Base-by-base conservation (phyloP, 92 coral and sea anemone species). In the Desmophyllum pertusum region DNA sequence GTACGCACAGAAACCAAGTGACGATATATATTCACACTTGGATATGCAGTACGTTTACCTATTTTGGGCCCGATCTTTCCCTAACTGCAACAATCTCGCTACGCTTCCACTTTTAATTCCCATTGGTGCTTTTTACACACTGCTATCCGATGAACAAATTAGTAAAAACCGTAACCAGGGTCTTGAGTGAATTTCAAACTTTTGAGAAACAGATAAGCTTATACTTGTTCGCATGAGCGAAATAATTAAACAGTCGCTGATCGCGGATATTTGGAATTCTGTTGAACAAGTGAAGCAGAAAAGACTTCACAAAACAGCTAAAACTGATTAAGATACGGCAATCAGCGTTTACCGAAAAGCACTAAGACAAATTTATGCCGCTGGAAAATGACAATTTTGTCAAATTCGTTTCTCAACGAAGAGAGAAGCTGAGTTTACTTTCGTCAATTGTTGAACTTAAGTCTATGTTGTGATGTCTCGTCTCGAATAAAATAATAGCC, bases 241-340 rank as follows among this genome's bases (percentile, higher is more conserved):
- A 61, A 82, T n/a, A 70, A 71, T 80, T 80, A 81, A 82, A 82
- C 86, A 82, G 79, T 23, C 40, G 67, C 78, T 59, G 52, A 76
- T 35, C 41, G 55, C 48, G 38, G 87, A 84, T 84, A 63, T 46
- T 76, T 84, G 65, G 81, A 84, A 84, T 84, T 84, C 87, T 84
- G 70, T 46, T 45, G 81, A 75, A 64, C 74, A 74, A 64, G 42
- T 76, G 65, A 68, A 62, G 83, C 87, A 75, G 39, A 63, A 30
- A 36, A 29, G 23, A 19, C 21, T 57, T 42, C 40, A 29, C 76
- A 51, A 61, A 38, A 50, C 59, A 82, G 57, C 55, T 41, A 19
- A 31, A 82, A 25, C 57, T 57, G 39, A 46, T 41, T 5, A 41
- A 52, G 79, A 40, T 55, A 35, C 63, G 40, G 31, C 39, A 36